Conservation (phyloP, 1,140 invertebrate species). For the Trachelipus rathkii region DNA sequence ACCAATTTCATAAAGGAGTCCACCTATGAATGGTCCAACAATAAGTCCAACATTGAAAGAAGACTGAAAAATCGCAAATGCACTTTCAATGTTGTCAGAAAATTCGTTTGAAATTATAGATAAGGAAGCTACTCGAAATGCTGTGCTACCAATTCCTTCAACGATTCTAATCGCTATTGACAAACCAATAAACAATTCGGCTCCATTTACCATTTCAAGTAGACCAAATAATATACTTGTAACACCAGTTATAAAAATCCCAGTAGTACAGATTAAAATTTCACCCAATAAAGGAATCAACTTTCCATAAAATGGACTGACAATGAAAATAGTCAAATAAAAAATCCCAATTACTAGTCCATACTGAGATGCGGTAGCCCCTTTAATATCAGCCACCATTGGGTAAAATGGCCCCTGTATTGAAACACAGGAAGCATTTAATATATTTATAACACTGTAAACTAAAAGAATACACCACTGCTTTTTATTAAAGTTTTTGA, state of each 20-base stretch:
- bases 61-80: constrained; percentile 20
- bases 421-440: constrained; percentile 1
- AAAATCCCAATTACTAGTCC: constrained; percentile 25
- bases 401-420: constrained; percentile 29
- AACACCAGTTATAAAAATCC: constrained; percentile 17
- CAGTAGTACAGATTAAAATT: constrained; percentile 14
- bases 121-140: constrained; percentile 14
- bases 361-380: constrained; percentile 19
- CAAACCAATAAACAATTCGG: neutral
- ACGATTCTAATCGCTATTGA: constrained; percentile 21
- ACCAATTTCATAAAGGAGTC: constrained; percentile 47
- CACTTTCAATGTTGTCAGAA: constrained; percentile 14
- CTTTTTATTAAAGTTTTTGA: no score
- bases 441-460: no score
- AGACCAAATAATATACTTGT: constrained; percentile 23
- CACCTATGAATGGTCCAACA: constrained; percentile 47
- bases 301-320: constrained; percentile 19
- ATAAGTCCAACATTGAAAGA: constrained; percentile 24
- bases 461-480: no score
- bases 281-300: neutral
- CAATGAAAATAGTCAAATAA: constrained; percentile 19
- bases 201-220: constrained; percentile 1
- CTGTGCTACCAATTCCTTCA: constrained; percentile 17
- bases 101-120: constrained; percentile 25
- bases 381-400: constrained; percentile 17